phyloP scores from a whole-genome alignment of 2,888 invertebrate species.

The Geophilus truncorum region DNA sequence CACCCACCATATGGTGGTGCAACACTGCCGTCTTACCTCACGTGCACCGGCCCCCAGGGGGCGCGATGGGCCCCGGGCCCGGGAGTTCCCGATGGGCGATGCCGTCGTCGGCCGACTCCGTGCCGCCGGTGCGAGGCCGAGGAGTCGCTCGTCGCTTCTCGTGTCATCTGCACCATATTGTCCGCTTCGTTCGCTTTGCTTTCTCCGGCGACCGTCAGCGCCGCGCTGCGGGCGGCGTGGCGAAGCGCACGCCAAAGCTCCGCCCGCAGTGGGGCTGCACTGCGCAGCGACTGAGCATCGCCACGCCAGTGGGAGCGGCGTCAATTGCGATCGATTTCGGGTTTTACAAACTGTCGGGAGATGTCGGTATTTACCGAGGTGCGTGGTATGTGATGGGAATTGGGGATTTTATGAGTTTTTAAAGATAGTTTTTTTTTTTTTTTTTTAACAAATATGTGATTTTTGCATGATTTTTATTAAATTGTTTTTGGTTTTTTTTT shows the following conservation, averaged over 20 bases:
- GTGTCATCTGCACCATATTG: slow-evolving; percentile 15
- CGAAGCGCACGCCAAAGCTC: neutral
- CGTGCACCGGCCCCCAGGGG: neutral
- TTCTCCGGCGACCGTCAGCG: neutral
- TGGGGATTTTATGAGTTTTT: too few relatives aligned
- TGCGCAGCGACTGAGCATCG: neutral
- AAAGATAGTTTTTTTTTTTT: too few relatives aligned
- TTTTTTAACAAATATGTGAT: too few relatives aligned
- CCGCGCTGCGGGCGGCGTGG: neutral
- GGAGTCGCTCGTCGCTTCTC: neutral
- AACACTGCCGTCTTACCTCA: neutral
- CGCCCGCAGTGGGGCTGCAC: neutral
- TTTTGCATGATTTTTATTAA: too few relatives aligned
- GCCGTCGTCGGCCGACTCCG: neutral
- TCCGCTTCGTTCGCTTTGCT: neutral
- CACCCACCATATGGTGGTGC: neutral
- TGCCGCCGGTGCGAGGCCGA: neutral
- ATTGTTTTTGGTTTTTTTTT: too few relatives aligned
- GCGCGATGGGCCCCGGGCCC: neutral
- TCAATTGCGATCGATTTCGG: too few relatives aligned
- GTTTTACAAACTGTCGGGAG: too few relatives aligned
- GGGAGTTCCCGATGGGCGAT: neutral
- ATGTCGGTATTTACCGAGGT: too few relatives aligned
- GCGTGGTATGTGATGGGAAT: too few relatives aligned
- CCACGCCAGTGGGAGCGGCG: neutral